A percentile compares a stretch with the other conserved stretches of the same genome.
Evolutionary conservation across 2,797 vertebrate genomes (phyloP).

Genomic region (Graptemys geographica): DNA sequence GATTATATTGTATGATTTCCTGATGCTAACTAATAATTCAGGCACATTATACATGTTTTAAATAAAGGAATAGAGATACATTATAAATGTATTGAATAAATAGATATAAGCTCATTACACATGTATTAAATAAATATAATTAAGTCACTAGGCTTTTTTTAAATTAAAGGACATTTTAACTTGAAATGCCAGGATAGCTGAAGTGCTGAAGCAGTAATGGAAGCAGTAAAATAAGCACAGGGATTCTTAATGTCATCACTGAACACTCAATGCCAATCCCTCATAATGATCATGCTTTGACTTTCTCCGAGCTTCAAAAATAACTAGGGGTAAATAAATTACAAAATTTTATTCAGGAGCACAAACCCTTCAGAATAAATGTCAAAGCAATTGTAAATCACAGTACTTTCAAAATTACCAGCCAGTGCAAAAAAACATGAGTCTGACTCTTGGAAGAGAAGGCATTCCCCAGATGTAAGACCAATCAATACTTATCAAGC

Average conservation of each 20-base stretch:
- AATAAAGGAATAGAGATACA: not conserved
- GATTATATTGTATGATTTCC: not conserved
- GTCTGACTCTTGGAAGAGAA: not conserved
- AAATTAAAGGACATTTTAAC: not conserved
- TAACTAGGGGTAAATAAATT: slow-evolving; percentile 62
- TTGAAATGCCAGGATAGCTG: not conserved
- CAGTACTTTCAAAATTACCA: slow-evolving; percentile 45
- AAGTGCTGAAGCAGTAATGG: slow-evolving; percentile 25
- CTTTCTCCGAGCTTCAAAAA: slow-evolving; percentile 32
- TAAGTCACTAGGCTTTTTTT: not conserved
- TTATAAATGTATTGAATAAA: not conserved
- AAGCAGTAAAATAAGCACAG: slow-evolving; percentile 12
- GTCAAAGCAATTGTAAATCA: slow-evolving; percentile 49
- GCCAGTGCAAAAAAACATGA: slow-evolving; percentile 4
- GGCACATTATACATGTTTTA: not conserved
- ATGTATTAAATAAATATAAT: slow-evolving; percentile 8
- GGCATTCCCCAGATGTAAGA: not conserved
- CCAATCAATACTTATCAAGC: slow-evolving; percentile 21
- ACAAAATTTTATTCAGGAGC: slow-evolving; percentile 65
- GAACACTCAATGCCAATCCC: slow-evolving; percentile 28
- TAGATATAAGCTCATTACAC: not conserved
- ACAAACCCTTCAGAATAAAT: slow-evolving; percentile 56
- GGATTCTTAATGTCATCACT: slow-evolving; percentile 40
- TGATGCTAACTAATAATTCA: not conserved
- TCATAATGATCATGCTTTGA: slow-evolving; percentile 30